These are phyloP conservation scores for Umimayanthus kanabou DNA, from an alignment of 92 coral and sea anemone genomes.

Conservation along the genomic window DNA sequence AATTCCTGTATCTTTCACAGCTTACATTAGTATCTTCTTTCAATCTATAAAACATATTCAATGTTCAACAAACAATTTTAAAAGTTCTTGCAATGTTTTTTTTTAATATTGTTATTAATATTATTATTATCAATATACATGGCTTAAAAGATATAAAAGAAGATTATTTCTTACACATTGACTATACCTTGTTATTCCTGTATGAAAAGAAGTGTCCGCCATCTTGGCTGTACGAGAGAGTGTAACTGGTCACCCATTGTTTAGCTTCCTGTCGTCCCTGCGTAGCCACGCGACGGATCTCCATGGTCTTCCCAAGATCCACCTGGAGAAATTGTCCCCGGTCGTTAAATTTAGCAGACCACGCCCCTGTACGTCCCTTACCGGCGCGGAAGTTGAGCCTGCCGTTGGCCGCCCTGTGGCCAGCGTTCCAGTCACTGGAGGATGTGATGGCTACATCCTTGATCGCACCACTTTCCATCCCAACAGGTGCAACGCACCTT, in stretches of 20 bases:
- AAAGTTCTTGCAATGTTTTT: no score
- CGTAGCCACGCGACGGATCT: constrained; percentile 27
- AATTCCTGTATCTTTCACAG: no score
- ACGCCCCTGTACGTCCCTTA: constrained; percentile 29
- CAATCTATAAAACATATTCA: no score
- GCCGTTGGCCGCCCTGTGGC: constrained; percentile 5
- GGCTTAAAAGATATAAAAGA: no score
- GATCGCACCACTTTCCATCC: constrained; percentile 13
- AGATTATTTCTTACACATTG: no score
- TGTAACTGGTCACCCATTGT: constrained; percentile 23
- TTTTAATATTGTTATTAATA: no score
- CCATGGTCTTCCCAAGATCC: constrained; percentile 6
- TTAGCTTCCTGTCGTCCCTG: constrained; percentile 15
- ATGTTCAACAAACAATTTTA: no score
- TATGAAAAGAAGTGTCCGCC: not conserved
- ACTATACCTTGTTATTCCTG: no score
- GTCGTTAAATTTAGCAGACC: constrained; percentile 18
- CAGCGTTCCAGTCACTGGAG: not conserved
- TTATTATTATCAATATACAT: no score
- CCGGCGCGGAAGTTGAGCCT: constrained; percentile 27
- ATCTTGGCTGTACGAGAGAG: constrained; percentile 29
- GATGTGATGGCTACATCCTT: not conserved
- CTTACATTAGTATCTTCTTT: no score
- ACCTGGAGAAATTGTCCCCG: constrained; percentile 10
- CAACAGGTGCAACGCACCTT: constrained; percentile 4